Base-by-base conservation (phyloP, 2,888 invertebrate genomes). In the Candidula unifasciata region DNA sequence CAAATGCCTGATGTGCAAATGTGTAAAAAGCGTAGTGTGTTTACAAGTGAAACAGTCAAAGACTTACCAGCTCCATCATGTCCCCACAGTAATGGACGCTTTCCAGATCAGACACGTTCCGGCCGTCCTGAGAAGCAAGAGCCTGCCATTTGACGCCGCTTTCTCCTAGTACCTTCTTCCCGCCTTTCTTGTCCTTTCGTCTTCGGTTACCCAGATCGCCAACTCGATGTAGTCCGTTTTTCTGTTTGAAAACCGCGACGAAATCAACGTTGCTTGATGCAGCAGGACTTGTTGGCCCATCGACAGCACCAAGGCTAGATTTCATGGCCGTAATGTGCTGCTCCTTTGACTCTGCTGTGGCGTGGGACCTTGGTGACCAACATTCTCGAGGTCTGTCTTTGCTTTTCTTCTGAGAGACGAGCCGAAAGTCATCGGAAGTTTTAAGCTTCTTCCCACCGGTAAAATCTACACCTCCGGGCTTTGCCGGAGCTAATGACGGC, bases 1-100 rank as follows among this genome's bases (percentile, higher is more conserved):
- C n/a, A n/a, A n/a, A n/a, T n/a, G n/a, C n/a, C n/a, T n/a, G n/a
- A n/a, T n/a, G n/a, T n/a, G n/a, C n/a, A n/a, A n/a, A n/a, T n/a
- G n/a, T n/a, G n/a, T n/a, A n/a, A n/a, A n/a, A n/a, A n/a, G n/a
- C n/a, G n/a, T n/a, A n/a, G n/a, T n/a, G n/a, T n/a, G n/a, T n/a
- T n/a, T n/a, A n/a, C n/a, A n/a, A n/a, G n/a, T n/a, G n/a, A n/a
- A 60, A n/a, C 60, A n/a, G 3, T 5, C 60, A 5, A 60, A 18
- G 5, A 78, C 82, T 82, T n/a, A 82, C 82, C 27, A 82, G 33
- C 21, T 82, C 82, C 81, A 81, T 57, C 35, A 73, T 64, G n/a
- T 82, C 82, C 8, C 74, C 74, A 33, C 60, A 82, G 44, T 74
- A 74, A 60, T 57, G 82, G 8, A 16, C 66, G 18, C 35, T 27